These are phyloP conservation scores for Oxytorus armatus DNA, from an alignment of 2,888 invertebrate genomes.

Conservation along the genomic window DNA sequence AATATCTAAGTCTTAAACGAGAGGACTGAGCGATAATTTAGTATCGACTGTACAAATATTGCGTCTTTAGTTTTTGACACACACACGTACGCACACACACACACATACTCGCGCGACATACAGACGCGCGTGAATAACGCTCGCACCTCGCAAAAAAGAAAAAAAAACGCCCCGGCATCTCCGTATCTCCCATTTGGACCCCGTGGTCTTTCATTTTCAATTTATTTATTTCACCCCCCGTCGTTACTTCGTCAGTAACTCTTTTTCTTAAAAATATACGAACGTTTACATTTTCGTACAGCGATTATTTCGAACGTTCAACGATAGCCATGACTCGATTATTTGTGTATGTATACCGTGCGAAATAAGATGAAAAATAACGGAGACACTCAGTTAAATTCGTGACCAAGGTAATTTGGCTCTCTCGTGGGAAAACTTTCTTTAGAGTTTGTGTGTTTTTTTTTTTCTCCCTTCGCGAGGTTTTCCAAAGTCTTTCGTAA, in stretches of 20 bases:
- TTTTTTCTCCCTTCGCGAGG: no score
- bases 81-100: constrained; percentile 63
- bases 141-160: no score
- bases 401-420: constrained; percentile 8
- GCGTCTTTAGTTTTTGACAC: constrained; percentile 69
- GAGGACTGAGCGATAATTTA: constrained; percentile 78
- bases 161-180: constrained; percentile 49
- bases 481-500: constrained; percentile 23
- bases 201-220: constrained; percentile 48
- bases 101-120: not conserved
- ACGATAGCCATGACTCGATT: constrained; percentile 58
- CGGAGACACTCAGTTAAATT: constrained; percentile 36
- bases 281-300: constrained; percentile 64
- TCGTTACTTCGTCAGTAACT: not conserved
- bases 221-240: not conserved
- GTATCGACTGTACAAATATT: constrained; percentile 80
- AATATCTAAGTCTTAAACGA: constrained; percentile 74
- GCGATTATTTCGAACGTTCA: constrained; percentile 65
- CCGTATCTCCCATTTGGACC: constrained; percentile 58
- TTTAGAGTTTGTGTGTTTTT: not conserved
- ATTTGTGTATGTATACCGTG: constrained; percentile 27
- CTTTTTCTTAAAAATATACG: constrained; percentile 67
- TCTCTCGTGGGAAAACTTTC: not conserved
- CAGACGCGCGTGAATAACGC: constrained; percentile 30
- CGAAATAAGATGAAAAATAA: constrained; percentile 9